Conservation (phyloP, 2,888 invertebrate species). For the Lepeophtheirus nordmannii region DNA sequence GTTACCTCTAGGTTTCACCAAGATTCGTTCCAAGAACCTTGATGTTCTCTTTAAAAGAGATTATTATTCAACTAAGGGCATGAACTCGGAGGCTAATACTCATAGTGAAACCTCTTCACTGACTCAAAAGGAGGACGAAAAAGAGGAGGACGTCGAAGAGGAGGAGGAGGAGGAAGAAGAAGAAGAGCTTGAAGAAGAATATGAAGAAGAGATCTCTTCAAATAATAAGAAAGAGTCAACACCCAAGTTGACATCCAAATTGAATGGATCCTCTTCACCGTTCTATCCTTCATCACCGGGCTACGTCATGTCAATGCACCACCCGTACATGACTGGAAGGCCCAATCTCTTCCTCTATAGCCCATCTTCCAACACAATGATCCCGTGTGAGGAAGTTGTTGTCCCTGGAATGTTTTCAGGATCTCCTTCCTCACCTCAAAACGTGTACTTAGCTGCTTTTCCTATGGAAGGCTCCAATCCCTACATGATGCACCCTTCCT, state of each 20-base stretch:
- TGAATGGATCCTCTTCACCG: background rate
- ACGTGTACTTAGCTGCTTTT: slow-evolving; percentile 17
- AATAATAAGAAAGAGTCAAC: background rate
- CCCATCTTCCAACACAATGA: slow-evolving; percentile 22
- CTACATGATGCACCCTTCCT: background rate
- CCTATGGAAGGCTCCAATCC: slow-evolving; percentile 13
- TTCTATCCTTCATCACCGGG: background rate
- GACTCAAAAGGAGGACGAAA: slow-evolving; percentile 30
- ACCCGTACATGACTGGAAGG: background rate
- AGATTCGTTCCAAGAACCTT: slow-evolving; percentile 24
- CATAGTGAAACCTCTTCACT: slow-evolving; percentile 1
- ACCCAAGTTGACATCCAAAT: background rate
- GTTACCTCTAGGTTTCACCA: slow-evolving; percentile 23
- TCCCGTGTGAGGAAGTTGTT: slow-evolving; percentile 21
- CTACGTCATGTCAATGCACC: background rate
- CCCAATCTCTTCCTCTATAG: slow-evolving; percentile 23
- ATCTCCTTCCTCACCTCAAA: background rate
- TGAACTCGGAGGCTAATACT: background rate
- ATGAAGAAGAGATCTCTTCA: background rate
- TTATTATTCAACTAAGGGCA: slow-evolving; percentile 12
- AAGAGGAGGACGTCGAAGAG: slow-evolving; percentile 35
- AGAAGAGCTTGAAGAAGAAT: slow-evolving; percentile 35
- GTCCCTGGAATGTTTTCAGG: slow-evolving; percentile 9
- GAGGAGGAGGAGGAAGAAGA: slow-evolving; percentile 38
- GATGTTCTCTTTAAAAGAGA: slow-evolving; percentile 23